These are phyloP conservation scores for Pagetopsis macropterus DNA, from an alignment of 2,797 vertebrate species.

Conservation along the genomic window DNA sequence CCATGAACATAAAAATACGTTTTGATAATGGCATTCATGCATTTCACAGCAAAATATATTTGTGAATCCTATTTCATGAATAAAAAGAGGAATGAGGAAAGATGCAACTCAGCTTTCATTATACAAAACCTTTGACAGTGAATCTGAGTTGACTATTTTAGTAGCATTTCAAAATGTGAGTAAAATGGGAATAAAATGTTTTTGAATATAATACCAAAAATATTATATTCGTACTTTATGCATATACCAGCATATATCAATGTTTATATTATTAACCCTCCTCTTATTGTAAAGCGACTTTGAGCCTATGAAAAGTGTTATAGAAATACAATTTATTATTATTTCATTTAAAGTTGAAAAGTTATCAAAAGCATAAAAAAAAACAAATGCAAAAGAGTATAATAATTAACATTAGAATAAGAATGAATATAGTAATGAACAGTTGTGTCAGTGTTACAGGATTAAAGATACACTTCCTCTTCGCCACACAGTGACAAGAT, in stretches of 20 bases:
- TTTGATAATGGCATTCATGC: constrained; percentile 8
- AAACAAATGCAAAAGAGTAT: not conserved
- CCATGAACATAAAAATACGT: not conserved
- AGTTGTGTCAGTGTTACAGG: not conserved
- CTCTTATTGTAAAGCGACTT: too few species aligned
- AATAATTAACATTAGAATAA: not conserved
- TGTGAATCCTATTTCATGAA: not conserved
- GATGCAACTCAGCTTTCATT: not conserved
- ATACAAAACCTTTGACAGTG: not conserved
- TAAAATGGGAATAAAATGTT: not conserved
- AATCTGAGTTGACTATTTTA: not conserved
- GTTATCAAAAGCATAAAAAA: constrained; percentile 18
- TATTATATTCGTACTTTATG: too few species aligned
- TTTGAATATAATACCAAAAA: too few species aligned
- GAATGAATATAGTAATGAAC: constrained; percentile 6
- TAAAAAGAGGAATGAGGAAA: constrained; percentile 1
- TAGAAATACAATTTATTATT: too few species aligned
- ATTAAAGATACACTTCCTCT: not conserved
- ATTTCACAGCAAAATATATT: constrained; percentile 6
- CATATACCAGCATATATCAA: too few species aligned
- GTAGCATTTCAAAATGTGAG: not conserved
- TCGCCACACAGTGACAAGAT: constrained; percentile 18
- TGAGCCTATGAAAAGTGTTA: too few species aligned
- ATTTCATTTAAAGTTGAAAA: constrained; percentile 17
- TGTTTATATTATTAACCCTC: too few species aligned